phyloP scores from a whole-genome alignment of 2,797 vertebrate genomes.

The Pangasius mekongensis region DNA sequence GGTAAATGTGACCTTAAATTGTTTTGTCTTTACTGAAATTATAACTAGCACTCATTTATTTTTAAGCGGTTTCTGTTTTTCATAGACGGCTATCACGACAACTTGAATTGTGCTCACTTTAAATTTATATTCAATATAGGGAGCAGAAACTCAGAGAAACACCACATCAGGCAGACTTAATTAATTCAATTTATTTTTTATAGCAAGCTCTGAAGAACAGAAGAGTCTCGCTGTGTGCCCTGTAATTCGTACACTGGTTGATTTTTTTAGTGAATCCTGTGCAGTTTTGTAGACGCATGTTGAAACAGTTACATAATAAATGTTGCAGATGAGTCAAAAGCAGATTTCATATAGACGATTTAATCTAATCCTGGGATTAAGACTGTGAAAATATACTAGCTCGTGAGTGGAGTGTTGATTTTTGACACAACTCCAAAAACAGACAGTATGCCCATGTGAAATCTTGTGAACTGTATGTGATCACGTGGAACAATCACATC shows the following conservation, averaged over 20 bases:
- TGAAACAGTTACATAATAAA: background rate
- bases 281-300: background rate
- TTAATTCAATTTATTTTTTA: background rate
- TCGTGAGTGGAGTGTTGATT: background rate
- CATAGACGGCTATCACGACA: background rate
- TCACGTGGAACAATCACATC: too few relatives aligned
- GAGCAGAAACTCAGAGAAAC: background rate
- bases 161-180: background rate
- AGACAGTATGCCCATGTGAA: background rate
- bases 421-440: background rate
- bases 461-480: too few relatives aligned
- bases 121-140: background rate
- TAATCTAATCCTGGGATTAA: background rate
- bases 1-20: background rate
- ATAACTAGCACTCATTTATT: background rate
- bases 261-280: background rate
- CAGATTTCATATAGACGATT: background rate
- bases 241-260: background rate
- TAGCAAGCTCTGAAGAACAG: background rate
- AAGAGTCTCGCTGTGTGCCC: background rate
- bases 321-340: background rate
- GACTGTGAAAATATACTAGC: background rate
- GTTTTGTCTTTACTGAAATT: background rate
- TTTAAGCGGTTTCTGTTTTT: background rate
- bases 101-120: background rate